Evolutionary conservation across 2,888 invertebrate genomes (phyloP).

Genomic region (Troilus luridus): DNA sequence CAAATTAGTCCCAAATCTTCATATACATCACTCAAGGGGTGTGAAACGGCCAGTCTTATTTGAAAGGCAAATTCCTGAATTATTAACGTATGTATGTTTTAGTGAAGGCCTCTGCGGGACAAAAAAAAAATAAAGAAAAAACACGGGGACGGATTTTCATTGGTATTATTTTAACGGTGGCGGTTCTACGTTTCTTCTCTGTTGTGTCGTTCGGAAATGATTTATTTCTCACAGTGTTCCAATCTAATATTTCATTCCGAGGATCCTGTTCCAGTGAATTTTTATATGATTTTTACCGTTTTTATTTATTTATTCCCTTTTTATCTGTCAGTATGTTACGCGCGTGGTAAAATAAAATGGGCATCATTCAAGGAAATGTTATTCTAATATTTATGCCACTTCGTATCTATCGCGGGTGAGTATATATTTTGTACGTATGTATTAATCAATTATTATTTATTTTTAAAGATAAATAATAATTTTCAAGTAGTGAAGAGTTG

Average conservation of each 20-base stretch:
- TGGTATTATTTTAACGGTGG: not conserved
- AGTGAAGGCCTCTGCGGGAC: not conserved
- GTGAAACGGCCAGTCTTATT: constrained; percentile 43
- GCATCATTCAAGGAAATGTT: not conserved
- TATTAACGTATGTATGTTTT: constrained; percentile 37
- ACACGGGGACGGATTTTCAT: constrained; percentile 27
- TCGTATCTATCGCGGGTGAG: no score
- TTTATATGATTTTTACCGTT: not conserved
- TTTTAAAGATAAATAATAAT: no score
- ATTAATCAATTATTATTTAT: no score
- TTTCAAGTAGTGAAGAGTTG: no score
- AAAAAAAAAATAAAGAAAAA: not conserved
- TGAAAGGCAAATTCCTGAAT: constrained; percentile 50
- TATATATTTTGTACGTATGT: no score
- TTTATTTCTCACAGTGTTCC: constrained; percentile 7
- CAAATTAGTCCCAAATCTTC: constrained; percentile 50
- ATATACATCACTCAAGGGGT: constrained; percentile 51
- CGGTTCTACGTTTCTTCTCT: not conserved
- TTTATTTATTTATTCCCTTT: not conserved
- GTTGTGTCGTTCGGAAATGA: not conserved
- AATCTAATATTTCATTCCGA: constrained; percentile 9
- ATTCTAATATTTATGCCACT: not conserved
- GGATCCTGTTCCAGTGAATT: not conserved
- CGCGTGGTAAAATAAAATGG: not conserved
- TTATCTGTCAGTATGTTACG: not conserved